phyloP scores from a whole-genome alignment of 1,140 invertebrate species.

The Archivesica marissinica region DNA sequence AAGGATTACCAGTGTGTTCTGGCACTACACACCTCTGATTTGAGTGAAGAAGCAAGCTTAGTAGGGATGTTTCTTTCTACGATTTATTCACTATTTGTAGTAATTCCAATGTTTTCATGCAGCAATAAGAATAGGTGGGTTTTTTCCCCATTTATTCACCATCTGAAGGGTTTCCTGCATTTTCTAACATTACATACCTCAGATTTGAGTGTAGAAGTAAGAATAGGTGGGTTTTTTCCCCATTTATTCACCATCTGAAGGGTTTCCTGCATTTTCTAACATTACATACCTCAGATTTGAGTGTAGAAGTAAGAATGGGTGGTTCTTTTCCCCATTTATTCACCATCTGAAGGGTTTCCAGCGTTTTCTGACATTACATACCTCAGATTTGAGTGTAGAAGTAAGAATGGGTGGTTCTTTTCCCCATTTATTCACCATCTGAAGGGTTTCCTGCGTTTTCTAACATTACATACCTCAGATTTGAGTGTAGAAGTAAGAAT shows the following conservation, averaged over 20 bases:
- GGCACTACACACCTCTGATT: no score
- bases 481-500: no score
- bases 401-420: slow-evolving; percentile 72
- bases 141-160: no score
- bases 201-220: no score
- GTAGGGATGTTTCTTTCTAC: no score
- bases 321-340: slow-evolving; percentile 92
- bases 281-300: slow-evolving; percentile 69
- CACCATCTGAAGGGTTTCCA: slow-evolving; percentile 97
- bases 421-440: slow-evolving; percentile 97
- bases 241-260: no score
- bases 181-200: no score
- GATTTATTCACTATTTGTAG: neutral
- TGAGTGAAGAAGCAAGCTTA: no score
- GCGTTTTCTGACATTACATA: slow-evolving; percentile 95
- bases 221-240: no score
- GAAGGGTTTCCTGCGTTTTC: slow-evolving; percentile 97
- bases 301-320: slow-evolving; percentile 70
- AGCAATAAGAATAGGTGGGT: neutral
- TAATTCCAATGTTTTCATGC: neutral
- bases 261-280: no score
- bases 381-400: slow-evolving; percentile 67
- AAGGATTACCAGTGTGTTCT: neutral
- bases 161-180: no score
- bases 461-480: no score